These are phyloP conservation scores for Cheilosia grossa DNA, from an alignment of 2,888 invertebrate species.

Conservation along the genomic window DNA sequence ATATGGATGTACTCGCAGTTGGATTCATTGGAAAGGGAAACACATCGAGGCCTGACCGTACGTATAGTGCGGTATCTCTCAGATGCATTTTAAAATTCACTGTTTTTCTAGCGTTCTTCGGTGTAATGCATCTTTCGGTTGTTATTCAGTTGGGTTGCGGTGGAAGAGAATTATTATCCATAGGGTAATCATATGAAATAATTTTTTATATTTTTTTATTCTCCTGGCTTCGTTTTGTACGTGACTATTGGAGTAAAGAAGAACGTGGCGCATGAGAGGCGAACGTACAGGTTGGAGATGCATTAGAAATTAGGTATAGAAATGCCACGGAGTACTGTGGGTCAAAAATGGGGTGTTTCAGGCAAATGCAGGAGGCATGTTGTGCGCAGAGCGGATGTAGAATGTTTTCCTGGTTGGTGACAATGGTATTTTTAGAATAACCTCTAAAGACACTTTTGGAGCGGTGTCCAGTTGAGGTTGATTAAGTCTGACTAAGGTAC, in stretches of 20 bases:
- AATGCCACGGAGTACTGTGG: conserved; percentile 4
- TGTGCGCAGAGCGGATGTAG: too few species aligned
- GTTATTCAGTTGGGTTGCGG: conserved; percentile 15
- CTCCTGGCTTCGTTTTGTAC: conserved; percentile 19
- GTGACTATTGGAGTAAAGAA: neutral
- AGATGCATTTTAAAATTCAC: conserved; percentile 54
- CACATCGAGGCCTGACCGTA: conserved; percentile 5
- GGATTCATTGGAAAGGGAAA: conserved; percentile 25
- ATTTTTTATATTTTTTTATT: neutral
- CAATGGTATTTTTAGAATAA: too few species aligned
- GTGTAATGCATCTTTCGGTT: conserved; percentile 38
- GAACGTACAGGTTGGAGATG: neutral
- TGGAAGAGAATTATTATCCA: conserved; percentile 37
- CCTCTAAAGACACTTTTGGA: too few species aligned
- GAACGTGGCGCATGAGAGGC: conserved; percentile 5
- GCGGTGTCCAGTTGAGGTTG: too few species aligned
- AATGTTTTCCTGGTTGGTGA: too few species aligned
- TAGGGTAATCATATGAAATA: conserved; percentile 29
- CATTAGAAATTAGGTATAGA: neutral
- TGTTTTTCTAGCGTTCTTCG: conserved; percentile 20
- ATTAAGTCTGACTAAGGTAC: too few species aligned
- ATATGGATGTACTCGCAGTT: conserved; percentile 9
- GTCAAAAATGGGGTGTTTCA: conserved; percentile 7
- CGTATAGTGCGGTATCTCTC: conserved; percentile 38
- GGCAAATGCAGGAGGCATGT: too few species aligned